These are phyloP conservation scores for Drosophila kurseongensis DNA, from an alignment of 1,140 invertebrate species.

Conservation along the genomic window DNA sequence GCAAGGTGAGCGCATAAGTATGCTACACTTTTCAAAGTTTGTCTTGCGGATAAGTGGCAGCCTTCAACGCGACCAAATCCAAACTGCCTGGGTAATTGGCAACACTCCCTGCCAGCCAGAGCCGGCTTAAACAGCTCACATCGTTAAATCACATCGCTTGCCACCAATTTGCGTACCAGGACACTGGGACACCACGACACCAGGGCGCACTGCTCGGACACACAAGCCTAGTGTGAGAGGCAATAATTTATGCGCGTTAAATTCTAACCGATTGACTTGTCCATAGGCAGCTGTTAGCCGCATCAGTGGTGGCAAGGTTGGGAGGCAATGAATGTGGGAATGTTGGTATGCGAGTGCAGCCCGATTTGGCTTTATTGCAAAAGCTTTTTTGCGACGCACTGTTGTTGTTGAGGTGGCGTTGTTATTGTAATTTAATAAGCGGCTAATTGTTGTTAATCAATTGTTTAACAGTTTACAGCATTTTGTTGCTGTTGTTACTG, in stretches of 20 bases:
- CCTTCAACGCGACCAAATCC: neutral
- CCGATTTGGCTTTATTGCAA: conserved; percentile 60
- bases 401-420: conserved; percentile 44
- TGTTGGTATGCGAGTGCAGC: too few species aligned
- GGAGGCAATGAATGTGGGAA: neutral
- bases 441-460: conserved; percentile 83
- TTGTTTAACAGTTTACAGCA: conserved; percentile 81
- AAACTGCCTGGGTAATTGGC: conserved; percentile 56
- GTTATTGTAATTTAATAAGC: conserved; percentile 83
- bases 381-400: conserved; percentile 36
- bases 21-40: conserved; percentile 36
- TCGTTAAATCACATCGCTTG: conserved; percentile 28
- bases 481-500: conserved; percentile 37
- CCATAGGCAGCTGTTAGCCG: conserved; percentile 36
- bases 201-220: neutral
- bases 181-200: neutral
- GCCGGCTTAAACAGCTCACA: conserved; percentile 45
- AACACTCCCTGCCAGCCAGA: conserved; percentile 6
- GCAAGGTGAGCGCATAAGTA: conserved; percentile 57
- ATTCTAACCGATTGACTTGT: conserved; percentile 68
- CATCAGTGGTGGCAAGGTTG: conserved; percentile 21
- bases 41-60: neutral
- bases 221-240: conserved; percentile 4
- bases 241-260: conserved; percentile 67
- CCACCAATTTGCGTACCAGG: neutral